A percentile compares a stretch with the other conserved stretches of the same genome.
phyloP scores from a whole-genome alignment of 2,888 invertebrate species.

The Blera fallax region DNA sequence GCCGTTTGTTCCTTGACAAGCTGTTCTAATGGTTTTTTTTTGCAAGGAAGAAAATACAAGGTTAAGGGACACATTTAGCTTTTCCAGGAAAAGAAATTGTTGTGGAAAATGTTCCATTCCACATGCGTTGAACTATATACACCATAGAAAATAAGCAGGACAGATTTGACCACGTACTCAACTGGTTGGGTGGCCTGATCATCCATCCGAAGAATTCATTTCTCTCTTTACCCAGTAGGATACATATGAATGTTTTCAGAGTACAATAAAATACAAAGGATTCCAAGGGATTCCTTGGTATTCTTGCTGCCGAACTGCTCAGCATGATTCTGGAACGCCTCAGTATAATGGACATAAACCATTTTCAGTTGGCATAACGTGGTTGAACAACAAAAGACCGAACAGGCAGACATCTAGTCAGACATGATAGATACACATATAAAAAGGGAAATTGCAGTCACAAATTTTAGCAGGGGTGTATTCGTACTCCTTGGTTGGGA shows the following conservation, averaged over 20 bases:
- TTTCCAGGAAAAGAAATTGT: conserved; percentile 4
- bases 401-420: conserved; percentile 28
- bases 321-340: conserved; percentile 15
- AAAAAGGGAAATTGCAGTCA: not conserved
- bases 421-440: conserved; percentile 38
- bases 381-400: conserved; percentile 50
- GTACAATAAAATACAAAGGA: conserved; percentile 11
- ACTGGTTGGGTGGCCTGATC: not conserved
- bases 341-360: conserved; percentile 48
- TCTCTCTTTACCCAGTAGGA: not conserved
- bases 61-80: conserved; percentile 39
- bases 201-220: conserved; percentile 31
- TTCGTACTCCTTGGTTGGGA: not conserved
- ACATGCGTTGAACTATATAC: conserved; percentile 31
- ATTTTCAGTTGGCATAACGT: conserved; percentile 49
- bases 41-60: conserved; percentile 7
- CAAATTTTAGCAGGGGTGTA: not conserved
- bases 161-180: not conserved
- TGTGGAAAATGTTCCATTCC: conserved; percentile 8
- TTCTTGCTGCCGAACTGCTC: not conserved
- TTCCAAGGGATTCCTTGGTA: conserved; percentile 1
- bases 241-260: not conserved
- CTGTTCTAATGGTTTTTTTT: conserved; percentile 40
- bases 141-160: not conserved
- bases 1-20: conserved; percentile 47